Conservation (phyloP, 2,888 invertebrate species). For the Drosophila flavopinicola region DNA sequence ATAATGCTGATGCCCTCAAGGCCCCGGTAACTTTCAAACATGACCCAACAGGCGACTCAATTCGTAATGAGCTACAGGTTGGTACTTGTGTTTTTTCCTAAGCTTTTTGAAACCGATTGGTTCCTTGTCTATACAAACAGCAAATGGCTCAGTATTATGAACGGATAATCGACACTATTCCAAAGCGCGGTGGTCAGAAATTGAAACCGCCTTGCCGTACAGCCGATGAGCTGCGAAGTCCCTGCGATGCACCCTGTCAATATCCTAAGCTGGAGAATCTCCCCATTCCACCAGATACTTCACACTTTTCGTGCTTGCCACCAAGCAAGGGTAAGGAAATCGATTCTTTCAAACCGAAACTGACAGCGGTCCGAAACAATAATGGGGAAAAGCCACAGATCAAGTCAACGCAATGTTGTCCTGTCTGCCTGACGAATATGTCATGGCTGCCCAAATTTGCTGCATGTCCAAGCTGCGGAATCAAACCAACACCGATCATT, state of each 20-base stretch:
- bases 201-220: conserved; percentile 1
- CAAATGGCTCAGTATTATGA: conserved; percentile 52
- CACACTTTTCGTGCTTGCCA: neutral
- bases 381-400: conserved; percentile 4
- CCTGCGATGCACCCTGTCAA: conserved; percentile 26
- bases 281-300: neutral
- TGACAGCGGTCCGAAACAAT: conserved; percentile 1
- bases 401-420: conserved; percentile 66
- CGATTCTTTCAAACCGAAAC: conserved; percentile 11
- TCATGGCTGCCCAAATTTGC: conserved; percentile 84
- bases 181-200: neutral
- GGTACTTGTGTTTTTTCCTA: neutral
- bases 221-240: neutral
- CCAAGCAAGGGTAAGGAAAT: neutral
- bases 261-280: neutral
- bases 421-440: conserved; percentile 78
- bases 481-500: conserved; percentile 72
- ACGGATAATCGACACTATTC: conserved; percentile 8
- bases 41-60: conserved; percentile 32
- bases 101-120: too few relatives aligned
- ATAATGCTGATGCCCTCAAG: conserved; percentile 43
- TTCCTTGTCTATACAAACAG: conserved; percentile 13
- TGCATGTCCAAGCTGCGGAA: conserved; percentile 80
- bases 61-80: conserved; percentile 60
- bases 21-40: conserved; percentile 43